Conservation (phyloP, 2,113 vertebrate genomes). For the Bubo blakistoni region DNA sequence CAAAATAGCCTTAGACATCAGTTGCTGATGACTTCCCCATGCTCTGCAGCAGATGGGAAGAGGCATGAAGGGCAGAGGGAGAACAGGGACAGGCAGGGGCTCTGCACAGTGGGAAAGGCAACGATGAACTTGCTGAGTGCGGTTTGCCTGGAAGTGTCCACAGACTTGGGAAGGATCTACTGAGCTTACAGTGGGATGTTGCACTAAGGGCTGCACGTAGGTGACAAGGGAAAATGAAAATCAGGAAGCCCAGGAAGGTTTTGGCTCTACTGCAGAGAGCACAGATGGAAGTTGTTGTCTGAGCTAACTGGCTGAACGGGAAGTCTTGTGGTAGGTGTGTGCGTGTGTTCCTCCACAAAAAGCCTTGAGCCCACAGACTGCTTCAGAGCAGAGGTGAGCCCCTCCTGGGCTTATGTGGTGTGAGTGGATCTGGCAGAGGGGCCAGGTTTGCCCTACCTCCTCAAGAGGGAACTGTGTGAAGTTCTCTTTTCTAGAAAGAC, state of each 20-base stretch:
- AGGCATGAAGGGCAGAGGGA: background rate
- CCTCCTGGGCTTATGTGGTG: background rate
- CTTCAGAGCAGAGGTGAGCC: background rate
- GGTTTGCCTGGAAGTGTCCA: background rate
- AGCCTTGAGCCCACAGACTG: background rate
- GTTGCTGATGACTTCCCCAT: background rate
- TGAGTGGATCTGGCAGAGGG: background rate
- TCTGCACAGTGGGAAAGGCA: background rate
- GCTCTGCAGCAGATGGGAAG: background rate
- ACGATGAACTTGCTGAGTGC: accelerated
- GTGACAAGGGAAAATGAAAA: background rate
- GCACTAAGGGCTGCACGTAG: background rate
- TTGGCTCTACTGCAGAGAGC: background rate
- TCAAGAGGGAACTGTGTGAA: background rate
- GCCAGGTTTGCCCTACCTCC: background rate
- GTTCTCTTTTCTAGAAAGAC: background rate
- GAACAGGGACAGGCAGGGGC: background rate
- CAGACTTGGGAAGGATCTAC: background rate
- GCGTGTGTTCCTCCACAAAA: background rate
- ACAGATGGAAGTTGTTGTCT: background rate
- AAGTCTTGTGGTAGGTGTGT: background rate
- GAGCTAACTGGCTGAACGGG: background rate
- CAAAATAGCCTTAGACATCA: background rate
- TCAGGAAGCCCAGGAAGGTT: background rate
- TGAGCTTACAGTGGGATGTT: background rate